Percentiles rank a stretch among this genome's conserved stretches.
These are phyloP conservation scores for Dasyornis broadbenti DNA, from an alignment of 2,113 vertebrate genomes.

Conservation along the genomic window DNA sequence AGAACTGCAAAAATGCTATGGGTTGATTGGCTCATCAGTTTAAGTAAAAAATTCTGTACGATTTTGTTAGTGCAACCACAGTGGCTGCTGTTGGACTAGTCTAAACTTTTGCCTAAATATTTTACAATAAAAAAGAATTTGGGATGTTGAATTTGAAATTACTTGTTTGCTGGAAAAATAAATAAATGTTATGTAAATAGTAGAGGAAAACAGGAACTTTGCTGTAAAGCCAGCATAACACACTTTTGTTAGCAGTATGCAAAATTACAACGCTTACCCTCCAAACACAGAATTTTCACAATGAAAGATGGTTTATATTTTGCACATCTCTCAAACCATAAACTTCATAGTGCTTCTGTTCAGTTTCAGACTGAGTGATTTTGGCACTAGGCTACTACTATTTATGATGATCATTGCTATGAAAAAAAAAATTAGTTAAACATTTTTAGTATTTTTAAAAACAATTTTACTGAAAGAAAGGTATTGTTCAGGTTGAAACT, in stretches of 20 bases:
- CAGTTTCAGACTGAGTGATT: neutral
- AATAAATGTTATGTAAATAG: neutral
- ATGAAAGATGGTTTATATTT: neutral
- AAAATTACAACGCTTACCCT: neutral
- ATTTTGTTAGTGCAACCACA: neutral
- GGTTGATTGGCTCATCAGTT: neutral
- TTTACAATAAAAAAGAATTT: neutral
- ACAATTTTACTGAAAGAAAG: neutral
- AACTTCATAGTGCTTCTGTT: neutral
- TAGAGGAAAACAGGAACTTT: neutral
- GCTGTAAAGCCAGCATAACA: neutral
- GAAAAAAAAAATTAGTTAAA: neutral
- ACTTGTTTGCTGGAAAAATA: neutral
- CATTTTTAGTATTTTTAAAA: neutral
- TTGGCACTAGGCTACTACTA: neutral
- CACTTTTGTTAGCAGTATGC: neutral
- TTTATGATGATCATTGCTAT: neutral
- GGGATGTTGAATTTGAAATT: neutral
- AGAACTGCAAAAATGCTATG: neutral
- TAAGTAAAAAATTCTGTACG: neutral
- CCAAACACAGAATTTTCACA: neutral
- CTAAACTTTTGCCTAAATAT: neutral
- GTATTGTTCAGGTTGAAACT: neutral
- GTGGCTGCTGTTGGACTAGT: neutral
- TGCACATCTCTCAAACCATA: neutral